phyloP scores from a whole-genome alignment of 2,113 vertebrate species.

The Lepidothrix coronata region DNA sequence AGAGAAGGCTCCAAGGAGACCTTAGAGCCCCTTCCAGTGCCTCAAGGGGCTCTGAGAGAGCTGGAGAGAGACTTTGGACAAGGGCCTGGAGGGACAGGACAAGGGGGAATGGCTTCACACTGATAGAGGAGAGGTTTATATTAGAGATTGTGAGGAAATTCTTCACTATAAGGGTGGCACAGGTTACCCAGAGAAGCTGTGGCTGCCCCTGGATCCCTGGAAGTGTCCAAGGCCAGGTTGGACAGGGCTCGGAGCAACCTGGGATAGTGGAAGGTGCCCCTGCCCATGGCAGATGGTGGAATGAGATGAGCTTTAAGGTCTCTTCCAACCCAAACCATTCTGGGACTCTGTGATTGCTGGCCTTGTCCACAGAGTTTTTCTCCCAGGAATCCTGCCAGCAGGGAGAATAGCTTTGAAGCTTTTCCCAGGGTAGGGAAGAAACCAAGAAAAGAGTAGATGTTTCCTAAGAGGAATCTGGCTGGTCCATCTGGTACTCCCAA shows the following conservation, averaged over 20 bases:
- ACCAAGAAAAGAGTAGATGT: slow-evolving; percentile 12
- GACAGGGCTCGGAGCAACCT: fast-evolving
- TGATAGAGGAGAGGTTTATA: not conserved
- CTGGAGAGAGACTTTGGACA: not conserved
- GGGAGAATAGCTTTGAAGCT: not conserved
- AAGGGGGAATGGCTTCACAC: not conserved
- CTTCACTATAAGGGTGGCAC: fast-evolving
- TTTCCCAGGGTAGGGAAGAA: not conserved
- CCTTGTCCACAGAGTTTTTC: not conserved
- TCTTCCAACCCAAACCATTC: not conserved
- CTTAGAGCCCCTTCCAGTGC: fast-evolving
- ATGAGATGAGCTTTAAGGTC: not conserved
- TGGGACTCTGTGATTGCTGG: not conserved
- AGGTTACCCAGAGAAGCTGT: not conserved
- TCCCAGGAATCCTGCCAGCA: not conserved
- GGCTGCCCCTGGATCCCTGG: not conserved
- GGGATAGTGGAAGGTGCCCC: not conserved
- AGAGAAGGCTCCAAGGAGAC: not conserved
- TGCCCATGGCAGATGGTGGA: not conserved
- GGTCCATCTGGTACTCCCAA: not conserved
- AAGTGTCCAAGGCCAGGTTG: fast-evolving
- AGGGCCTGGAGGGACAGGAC: fast-evolving
- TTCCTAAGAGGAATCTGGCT: slow-evolving; percentile 28
- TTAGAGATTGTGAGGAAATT: not conserved
- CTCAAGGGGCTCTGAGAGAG: not conserved